A percentile compares a stretch with the other conserved stretches of the same genome.
phyloP scores from a whole-genome alignment of 2,113 vertebrate species.

The Ploceus nigricollis region DNA sequence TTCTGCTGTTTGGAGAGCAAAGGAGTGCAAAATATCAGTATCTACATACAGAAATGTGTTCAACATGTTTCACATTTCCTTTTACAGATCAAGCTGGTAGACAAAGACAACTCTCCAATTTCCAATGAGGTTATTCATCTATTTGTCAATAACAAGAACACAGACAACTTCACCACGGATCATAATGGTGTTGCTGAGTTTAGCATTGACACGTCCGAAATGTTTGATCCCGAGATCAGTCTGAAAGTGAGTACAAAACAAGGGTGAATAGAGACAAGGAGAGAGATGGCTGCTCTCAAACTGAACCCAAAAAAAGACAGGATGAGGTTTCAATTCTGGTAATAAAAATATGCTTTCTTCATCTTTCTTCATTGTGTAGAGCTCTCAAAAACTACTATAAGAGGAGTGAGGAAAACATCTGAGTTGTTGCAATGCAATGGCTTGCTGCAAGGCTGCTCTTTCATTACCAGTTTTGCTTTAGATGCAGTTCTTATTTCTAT shows the following conservation, averaged over 20 bases:
- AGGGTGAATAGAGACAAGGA: background rate
- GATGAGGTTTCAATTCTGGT: background rate
- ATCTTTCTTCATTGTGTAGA: background rate
- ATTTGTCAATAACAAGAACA: constrained; percentile 33
- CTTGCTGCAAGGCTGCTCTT: background rate
- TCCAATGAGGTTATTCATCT: constrained; percentile 53
- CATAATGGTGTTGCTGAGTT: constrained; percentile 17
- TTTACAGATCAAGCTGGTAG: constrained; percentile 45
- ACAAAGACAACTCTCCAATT: constrained; percentile 51
- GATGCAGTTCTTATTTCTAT: background rate
- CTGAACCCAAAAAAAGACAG: background rate
- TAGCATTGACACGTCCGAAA: constrained; percentile 48
- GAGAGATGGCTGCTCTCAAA: background rate
- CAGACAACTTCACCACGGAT: constrained; percentile 56
- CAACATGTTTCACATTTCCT: background rate
- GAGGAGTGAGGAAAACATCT: background rate
- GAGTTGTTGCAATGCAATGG: background rate
- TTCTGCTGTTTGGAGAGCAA: background rate
- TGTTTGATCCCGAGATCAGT: constrained; percentile 47
- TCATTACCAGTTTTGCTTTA: background rate
- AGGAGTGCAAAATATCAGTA: background rate
- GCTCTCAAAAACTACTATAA: background rate
- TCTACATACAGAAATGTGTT: background rate
- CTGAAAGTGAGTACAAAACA: constrained; percentile 58
- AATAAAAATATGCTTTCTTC: background rate